Conservation (phyloP, 1,140 invertebrate genomes). For the Polyergus mexicanus region DNA sequence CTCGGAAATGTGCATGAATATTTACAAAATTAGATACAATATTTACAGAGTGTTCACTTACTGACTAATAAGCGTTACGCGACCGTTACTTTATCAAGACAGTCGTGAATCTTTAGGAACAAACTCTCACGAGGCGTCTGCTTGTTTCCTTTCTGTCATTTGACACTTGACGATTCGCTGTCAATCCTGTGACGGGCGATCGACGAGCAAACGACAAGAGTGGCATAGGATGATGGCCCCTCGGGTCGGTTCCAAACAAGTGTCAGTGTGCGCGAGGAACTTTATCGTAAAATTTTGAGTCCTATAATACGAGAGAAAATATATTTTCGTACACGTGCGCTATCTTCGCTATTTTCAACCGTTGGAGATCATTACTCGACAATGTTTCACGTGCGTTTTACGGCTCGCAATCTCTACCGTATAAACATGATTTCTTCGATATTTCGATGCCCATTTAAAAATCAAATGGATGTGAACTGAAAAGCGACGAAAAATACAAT, state of each 20-base stretch:
- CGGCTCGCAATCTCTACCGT: neutral
- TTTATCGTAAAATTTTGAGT: slow-evolving; percentile 35
- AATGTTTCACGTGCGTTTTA: neutral
- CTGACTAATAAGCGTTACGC: slow-evolving; percentile 86
- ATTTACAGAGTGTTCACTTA: slow-evolving; percentile 85
- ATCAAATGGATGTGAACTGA: neutral
- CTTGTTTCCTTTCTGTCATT: slow-evolving; percentile 53
- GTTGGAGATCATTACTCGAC: slow-evolving; percentile 10
- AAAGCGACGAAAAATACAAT: slow-evolving; percentile 30
- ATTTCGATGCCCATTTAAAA: slow-evolving; percentile 32
- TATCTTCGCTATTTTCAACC: slow-evolving; percentile 46
- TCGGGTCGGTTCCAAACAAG: slow-evolving; percentile 41
- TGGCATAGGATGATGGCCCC: slow-evolving; percentile 53
- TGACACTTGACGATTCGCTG: slow-evolving; percentile 66
- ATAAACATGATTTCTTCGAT: slow-evolving; percentile 21
- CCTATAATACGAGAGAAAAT: slow-evolving; percentile 15
- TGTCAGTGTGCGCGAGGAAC: slow-evolving; percentile 63
- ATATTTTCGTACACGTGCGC: slow-evolving; percentile 17
- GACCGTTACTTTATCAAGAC: slow-evolving; percentile 79
- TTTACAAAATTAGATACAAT: slow-evolving; percentile 85
- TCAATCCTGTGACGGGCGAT: slow-evolving; percentile 56
- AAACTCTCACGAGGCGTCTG: slow-evolving; percentile 79
- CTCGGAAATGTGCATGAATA: slow-evolving; percentile 75
- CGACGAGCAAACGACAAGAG: slow-evolving; percentile 72
- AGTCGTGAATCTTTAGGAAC: slow-evolving; percentile 84